phyloP scores from a whole-genome alignment of 2,113 vertebrate genomes.

The Tetrax tetrax region DNA sequence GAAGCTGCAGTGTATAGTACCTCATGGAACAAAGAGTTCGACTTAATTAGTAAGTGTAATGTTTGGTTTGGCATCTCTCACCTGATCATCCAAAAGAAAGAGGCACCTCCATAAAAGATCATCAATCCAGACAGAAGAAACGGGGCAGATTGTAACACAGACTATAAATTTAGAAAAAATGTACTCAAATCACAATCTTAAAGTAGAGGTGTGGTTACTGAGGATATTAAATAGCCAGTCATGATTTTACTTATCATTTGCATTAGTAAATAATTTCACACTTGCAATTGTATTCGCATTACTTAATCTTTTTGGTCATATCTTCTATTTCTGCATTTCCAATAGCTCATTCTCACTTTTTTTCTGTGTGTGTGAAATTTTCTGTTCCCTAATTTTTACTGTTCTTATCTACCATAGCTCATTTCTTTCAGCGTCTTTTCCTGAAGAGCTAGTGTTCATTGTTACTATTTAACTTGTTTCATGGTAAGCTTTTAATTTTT shows the following conservation, averaged over 20 bases:
- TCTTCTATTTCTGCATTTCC: neutral
- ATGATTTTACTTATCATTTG: neutral
- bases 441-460: neutral
- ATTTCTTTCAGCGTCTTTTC: neutral
- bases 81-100: neutral
- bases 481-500: neutral
- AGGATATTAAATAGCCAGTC: neutral
- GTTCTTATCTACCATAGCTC: neutral
- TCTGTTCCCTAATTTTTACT: neutral
- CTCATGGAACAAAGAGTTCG: neutral
- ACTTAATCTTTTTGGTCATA: neutral
- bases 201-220: neutral
- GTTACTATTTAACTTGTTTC: neutral
- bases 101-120: neutral
- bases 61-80: neutral
- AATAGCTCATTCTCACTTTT: neutral
- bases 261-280: neutral
- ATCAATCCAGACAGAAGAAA: neutral
- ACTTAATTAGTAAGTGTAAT: neutral
- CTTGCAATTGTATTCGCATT: neutral
- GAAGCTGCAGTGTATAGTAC: neutral
- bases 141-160: neutral
- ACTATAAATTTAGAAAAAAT: neutral
- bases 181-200: neutral
- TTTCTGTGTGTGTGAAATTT: neutral